phyloP scores from a whole-genome alignment of 2,797 vertebrate genomes.

The Sciaenops ocellatus region DNA sequence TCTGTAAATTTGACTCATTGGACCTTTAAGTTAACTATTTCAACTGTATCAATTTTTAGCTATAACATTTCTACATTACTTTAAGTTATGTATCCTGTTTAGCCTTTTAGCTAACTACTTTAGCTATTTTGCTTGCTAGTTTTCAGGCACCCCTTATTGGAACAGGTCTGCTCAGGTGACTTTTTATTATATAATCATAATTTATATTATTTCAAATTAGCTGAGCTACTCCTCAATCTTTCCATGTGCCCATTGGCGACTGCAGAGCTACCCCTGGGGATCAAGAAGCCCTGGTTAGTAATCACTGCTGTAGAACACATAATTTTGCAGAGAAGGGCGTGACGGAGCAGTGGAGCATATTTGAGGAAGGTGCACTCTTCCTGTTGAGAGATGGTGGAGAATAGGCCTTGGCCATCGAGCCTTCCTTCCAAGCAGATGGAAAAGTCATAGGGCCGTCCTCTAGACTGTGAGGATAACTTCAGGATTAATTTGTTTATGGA shows the following conservation, averaged over 20 bases:
- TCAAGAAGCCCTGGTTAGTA: conserved; percentile 13
- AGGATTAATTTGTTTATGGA: conserved; percentile 73
- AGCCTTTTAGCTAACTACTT: background rate
- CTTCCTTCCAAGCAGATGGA: conserved; percentile 72
- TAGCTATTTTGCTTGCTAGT: background rate
- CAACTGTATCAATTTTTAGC: too few relatives aligned
- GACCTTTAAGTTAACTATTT: too few relatives aligned
- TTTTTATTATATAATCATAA: background rate
- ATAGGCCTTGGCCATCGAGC: conserved; percentile 34
- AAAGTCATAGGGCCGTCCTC: conserved; percentile 72
- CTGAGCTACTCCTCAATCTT: background rate
- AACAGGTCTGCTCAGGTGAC: background rate
- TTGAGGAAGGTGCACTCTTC: conserved; percentile 52
- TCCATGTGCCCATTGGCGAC: background rate
- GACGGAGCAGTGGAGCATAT: conserved; percentile 41
- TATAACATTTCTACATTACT: too few relatives aligned
- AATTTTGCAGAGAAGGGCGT: conserved; percentile 38
- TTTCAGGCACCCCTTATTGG: background rate
- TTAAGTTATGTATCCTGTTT: too few relatives aligned
- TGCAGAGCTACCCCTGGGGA: background rate
- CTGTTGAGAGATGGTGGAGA: conserved; percentile 47
- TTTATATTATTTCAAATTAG: background rate
- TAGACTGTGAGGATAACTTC: conserved; percentile 62
- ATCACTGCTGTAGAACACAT: conserved; percentile 14
- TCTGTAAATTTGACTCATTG: too few relatives aligned